These are phyloP conservation scores for Rhyacophila evoluta DNA, from an alignment of 2,888 invertebrate genomes.

Conservation along the genomic window DNA sequence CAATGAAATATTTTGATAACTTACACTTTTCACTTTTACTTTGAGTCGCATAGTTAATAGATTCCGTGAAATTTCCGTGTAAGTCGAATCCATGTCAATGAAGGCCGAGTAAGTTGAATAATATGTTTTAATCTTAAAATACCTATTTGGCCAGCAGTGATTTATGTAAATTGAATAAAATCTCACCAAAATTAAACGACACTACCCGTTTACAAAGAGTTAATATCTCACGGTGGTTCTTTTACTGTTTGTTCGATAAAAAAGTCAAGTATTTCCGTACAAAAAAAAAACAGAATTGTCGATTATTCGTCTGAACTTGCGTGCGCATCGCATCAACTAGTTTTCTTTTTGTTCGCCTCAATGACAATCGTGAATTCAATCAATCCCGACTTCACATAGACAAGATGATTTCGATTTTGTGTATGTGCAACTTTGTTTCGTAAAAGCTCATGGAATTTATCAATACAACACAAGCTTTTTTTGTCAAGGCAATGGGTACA, in stretches of 20 bases:
- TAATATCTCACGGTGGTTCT: neutral
- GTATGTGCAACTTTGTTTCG: neutral
- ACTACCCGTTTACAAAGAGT: neutral
- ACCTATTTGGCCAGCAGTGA: too few relatives aligned
- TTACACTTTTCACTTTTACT: too few relatives aligned
- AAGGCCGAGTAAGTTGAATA: neutral
- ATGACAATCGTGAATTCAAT: conserved; percentile 13
- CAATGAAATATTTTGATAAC: too few relatives aligned
- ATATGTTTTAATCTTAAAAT: too few relatives aligned
- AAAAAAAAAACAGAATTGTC: neutral
- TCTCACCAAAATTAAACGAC: neutral
- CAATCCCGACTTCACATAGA: neutral
- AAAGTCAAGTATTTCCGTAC: neutral
- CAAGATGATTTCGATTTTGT: neutral
- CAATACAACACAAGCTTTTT: neutral
- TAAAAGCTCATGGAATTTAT: neutral
- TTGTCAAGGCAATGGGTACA: too few relatives aligned
- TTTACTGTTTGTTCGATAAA: neutral
- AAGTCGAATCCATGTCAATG: too few relatives aligned
- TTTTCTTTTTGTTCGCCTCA: neutral
- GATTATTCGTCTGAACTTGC: neutral
- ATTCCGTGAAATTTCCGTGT: too few relatives aligned
- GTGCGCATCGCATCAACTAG: neutral
- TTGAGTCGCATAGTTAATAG: too few relatives aligned
- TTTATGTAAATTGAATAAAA: too few relatives aligned